These are phyloP conservation scores for Vireo altiloquus DNA, from an alignment of 2,113 vertebrate species.

Conservation along the genomic window DNA sequence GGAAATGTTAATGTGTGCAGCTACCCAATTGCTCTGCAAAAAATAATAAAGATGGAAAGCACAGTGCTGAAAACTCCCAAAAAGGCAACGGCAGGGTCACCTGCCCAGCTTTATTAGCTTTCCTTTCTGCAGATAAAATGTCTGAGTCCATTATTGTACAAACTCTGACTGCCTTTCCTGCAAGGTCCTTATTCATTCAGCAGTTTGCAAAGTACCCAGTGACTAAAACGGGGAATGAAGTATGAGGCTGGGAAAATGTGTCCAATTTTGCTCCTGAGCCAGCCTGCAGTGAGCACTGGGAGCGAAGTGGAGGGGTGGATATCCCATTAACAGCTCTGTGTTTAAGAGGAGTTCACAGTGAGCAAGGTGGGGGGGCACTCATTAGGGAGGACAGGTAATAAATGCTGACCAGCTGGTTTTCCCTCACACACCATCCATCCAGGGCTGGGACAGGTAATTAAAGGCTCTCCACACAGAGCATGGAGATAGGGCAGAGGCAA, in stretches of 20 bases:
- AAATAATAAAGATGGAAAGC: background rate
- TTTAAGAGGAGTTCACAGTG: background rate
- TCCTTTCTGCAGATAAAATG: background rate
- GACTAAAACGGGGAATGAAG: background rate
- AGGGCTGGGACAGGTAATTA: background rate
- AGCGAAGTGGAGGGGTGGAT: background rate
- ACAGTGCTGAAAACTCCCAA: background rate
- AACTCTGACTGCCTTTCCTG: background rate
- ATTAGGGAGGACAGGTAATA: background rate
- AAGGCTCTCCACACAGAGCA: background rate
- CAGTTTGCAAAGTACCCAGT: background rate
- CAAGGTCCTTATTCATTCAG: background rate
- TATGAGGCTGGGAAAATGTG: background rate
- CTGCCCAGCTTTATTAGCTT: background rate
- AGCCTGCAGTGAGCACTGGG: background rate
- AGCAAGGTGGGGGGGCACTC: background rate
- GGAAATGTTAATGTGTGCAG: conserved; percentile 20
- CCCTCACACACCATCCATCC: background rate
- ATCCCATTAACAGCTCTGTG: background rate
- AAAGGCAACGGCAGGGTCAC: background rate
- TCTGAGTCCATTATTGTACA: background rate
- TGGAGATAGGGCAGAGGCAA: background rate
- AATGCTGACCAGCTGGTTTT: background rate
- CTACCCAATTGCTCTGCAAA: background rate
- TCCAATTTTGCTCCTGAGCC: background rate